Evolutionary conservation across 2,113 vertebrate species (phyloP).

Genomic region (Apaloderma vittatum): DNA sequence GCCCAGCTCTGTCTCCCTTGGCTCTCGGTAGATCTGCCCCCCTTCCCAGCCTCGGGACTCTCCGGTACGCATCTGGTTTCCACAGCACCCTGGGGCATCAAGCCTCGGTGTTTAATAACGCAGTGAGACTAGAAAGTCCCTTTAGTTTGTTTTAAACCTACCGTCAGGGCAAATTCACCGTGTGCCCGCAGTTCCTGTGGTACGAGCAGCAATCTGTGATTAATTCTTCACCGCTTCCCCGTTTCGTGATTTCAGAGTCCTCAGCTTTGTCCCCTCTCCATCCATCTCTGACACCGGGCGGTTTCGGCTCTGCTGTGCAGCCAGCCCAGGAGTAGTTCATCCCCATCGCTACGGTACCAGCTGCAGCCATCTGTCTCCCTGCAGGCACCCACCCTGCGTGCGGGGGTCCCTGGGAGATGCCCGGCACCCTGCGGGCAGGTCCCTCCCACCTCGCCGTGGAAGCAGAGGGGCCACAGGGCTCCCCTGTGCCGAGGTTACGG

Average conservation of each 20-base stretch:
- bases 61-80: fast-evolving
- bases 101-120: fast-evolving
- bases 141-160: neutral
- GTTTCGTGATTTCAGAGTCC: neutral
- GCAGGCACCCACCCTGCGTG: fast-evolving
- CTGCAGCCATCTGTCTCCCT: neutral
- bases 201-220: neutral
- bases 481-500: neutral
- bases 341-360: neutral
- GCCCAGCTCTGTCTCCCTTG: neutral
- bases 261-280: neutral
- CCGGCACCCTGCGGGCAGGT: neutral
- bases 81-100: fast-evolving
- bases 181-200: neutral
- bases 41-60: no score
- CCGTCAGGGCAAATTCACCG: neutral
- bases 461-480: neutral
- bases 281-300: fast-evolving
- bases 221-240: neutral
- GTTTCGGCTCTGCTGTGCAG: neutral
- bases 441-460: fast-evolving
- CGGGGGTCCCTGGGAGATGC: fast-evolving
- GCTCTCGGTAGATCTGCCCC: neutral
- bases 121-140: neutral
- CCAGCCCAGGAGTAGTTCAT: neutral